Evolutionary conservation across 2,888 invertebrate genomes (phyloP).

Genomic region (Xestia ashworthii): DNA sequence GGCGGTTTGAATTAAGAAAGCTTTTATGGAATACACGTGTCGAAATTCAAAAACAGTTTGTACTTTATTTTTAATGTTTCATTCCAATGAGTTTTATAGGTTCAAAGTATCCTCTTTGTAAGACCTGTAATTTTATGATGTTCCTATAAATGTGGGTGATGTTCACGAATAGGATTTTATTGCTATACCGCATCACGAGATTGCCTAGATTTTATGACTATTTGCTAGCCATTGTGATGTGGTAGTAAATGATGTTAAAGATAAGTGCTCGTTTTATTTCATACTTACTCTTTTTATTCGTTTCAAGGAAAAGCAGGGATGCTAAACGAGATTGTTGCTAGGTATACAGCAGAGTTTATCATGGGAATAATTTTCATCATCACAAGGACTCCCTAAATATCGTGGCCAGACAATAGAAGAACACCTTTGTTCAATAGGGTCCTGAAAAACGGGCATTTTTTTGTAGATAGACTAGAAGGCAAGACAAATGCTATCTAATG

Average conservation of each 20-base stretch:
- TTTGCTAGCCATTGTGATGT: background rate
- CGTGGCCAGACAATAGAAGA: background rate
- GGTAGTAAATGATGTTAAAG: constrained; percentile 23
- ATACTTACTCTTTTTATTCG: background rate
- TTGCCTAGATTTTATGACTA: constrained; percentile 33
- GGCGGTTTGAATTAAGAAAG: constrained; percentile 34
- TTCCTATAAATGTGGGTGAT: constrained; percentile 8
- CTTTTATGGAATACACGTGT: background rate
- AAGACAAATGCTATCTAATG: background rate
- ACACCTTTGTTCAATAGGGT: background rate
- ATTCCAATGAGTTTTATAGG: constrained; percentile 1
- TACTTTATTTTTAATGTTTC: background rate
- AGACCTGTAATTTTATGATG: constrained; percentile 10
- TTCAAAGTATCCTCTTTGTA: background rate
- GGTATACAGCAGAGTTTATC: background rate
- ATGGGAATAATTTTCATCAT: background rate
- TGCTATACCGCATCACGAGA: constrained; percentile 25
- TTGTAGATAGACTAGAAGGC: background rate
- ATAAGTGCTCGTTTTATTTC: constrained; percentile 31
- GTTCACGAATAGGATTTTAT: constrained; percentile 27
- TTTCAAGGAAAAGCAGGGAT: background rate
- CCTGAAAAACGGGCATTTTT: background rate
- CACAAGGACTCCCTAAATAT: background rate
- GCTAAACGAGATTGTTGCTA: background rate
- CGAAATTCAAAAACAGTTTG: background rate